Conservation (phyloP, 2,797 vertebrate genomes). For the Arctocebus calabarensis region DNA sequence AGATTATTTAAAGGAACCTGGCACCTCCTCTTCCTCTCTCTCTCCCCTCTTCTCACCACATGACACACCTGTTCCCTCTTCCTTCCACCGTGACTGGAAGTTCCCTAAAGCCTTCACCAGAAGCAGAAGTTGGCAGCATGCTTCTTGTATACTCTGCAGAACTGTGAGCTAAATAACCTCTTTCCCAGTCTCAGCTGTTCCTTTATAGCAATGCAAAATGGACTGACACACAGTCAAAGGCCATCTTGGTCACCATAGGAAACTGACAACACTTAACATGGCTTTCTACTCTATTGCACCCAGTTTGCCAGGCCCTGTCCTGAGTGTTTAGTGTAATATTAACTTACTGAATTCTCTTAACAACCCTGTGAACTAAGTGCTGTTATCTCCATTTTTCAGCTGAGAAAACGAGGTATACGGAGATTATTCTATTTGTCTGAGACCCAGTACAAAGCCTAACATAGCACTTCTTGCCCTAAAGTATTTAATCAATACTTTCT, state of each 20-base stretch:
- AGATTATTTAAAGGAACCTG: neutral
- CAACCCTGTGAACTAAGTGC: neutral
- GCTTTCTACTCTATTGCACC: neutral
- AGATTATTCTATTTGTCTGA: constrained; percentile 1
- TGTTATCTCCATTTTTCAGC: neutral
- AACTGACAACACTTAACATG: neutral
- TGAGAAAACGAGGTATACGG: neutral
- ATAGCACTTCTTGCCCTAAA: neutral
- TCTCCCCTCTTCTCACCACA: neutral
- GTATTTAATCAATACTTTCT: constrained; percentile 21
- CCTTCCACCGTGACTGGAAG: too few species aligned
- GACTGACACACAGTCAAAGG: neutral
- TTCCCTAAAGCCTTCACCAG: too few species aligned
- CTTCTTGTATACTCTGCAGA: neutral
- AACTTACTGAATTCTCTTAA: neutral
- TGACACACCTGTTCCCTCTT: neutral
- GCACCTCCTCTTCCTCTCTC: neutral
- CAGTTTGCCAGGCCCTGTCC: neutral
- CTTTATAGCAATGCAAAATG: neutral
- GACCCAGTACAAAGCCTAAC: neutral
- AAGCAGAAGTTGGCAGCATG: too few species aligned
- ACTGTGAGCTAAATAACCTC: neutral
- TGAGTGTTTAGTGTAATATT: neutral
- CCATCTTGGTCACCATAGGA: neutral
- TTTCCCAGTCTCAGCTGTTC: neutral